Percentiles rank a stretch among this genome's conserved stretches.
Evolutionary conservation across 2,797 vertebrate species (phyloP).

Genomic region (Poecilia picta): DNA sequence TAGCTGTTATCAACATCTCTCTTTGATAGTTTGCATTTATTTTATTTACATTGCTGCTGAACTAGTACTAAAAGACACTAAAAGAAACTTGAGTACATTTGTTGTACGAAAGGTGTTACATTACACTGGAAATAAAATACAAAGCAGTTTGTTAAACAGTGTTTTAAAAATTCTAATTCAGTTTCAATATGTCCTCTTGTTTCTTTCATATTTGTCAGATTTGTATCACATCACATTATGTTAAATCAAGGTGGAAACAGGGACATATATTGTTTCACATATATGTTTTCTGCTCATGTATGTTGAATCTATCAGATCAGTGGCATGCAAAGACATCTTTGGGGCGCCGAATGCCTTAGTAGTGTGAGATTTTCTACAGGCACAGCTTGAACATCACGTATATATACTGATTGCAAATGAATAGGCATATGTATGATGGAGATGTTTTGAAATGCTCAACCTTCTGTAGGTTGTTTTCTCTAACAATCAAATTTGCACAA

Average conservation of each 20-base stretch:
- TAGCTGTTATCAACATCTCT: background rate
- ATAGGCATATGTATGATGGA: too few species aligned
- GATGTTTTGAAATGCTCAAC: too few species aligned
- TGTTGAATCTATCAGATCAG: background rate
- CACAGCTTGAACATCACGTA: too few species aligned
- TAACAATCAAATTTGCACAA: too few species aligned
- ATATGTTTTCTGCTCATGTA: background rate
- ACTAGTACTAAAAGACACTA: background rate
- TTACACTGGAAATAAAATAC: background rate
- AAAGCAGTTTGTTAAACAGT: background rate
- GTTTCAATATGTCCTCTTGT: background rate
- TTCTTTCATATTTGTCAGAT: background rate
- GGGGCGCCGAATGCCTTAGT: background rate
- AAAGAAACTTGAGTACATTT: background rate
- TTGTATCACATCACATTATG: background rate
- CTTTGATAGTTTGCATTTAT: background rate
- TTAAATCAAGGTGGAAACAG: background rate
- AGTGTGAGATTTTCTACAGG: background rate
- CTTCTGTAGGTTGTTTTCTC: too few species aligned
- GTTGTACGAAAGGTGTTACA: background rate
- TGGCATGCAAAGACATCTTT: background rate
- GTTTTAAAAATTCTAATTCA: background rate
- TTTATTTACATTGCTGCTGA: background rate
- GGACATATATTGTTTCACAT: background rate
- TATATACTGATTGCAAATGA: too few species aligned